Base-by-base conservation (phyloP, 2,797 vertebrate genomes). In the Triplophysa bombifrons region DNA sequence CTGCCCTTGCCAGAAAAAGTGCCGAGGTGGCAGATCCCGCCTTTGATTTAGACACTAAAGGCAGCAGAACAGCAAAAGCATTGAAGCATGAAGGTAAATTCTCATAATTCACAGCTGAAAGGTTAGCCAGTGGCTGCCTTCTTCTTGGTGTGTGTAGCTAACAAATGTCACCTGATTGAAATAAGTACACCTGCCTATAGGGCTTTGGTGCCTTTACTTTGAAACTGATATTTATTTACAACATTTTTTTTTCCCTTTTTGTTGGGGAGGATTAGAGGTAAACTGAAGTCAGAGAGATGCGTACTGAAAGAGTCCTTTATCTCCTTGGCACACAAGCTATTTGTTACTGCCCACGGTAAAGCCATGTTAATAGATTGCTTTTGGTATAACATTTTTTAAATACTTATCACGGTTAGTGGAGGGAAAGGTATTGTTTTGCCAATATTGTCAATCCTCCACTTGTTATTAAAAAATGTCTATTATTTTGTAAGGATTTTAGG, bases 21-120 rank as follows among this genome's bases (percentile, higher is more conserved):
- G 96, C 95, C 93, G 94, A 95, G 93, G 88, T 92, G 91, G 94
- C 94, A 95, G 94, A 92, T 94, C 88, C 89, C 90, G 91, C 95
- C 92, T 94, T 96, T 97, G 96, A 98, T 97, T 97, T 97, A 96
- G 95, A 95, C 93, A 94, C 91, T 88, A 91, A 94, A 94, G 93
- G 94, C 92, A 91, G 93, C 89, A 89, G 89, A 90, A 95, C 93
- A 91, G 94, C 92, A 88, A 89, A 92, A 82, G 92, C 94, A 93
- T 88, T 92, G 93, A 94, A 94, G 94, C 96, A 91, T 97, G 96
- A 98, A 96, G 95, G 95, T 96, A 97, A 96, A 98, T 96, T 96
- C 95, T 93, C 94, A 96, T 96, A 96, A 97, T 96, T 97, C 96
- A 96, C 94, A 93, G 93, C 93, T 92, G 91, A 96, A 96, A 96